Evolutionary conservation across 2,797 vertebrate species (phyloP).

Genomic region (Gallirallus australis): DNA sequence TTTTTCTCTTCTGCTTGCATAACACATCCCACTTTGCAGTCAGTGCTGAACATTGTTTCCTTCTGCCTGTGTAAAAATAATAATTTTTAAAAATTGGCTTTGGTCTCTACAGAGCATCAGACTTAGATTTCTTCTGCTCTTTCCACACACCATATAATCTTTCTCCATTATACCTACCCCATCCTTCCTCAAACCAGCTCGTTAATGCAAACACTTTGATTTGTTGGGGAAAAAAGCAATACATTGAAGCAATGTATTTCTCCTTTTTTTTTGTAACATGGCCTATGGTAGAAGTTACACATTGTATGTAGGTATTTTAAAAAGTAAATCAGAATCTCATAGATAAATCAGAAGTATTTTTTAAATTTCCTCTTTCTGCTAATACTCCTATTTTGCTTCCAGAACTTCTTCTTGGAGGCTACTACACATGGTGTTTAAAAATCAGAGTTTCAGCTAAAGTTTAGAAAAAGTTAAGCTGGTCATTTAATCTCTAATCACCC

Average conservation of each 20-base stretch:
- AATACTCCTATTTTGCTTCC: neutral
- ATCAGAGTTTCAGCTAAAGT: neutral
- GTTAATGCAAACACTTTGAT: neutral
- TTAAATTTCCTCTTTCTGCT: neutral
- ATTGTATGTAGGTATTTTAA: neutral
- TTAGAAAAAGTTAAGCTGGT: neutral
- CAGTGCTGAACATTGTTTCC: neutral
- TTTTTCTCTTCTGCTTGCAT: neutral
- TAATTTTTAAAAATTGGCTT: neutral
- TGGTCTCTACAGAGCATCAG: neutral
- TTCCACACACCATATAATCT: neutral
- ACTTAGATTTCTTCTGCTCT: neutral
- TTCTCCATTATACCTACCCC: neutral
- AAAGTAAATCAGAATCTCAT: neutral
- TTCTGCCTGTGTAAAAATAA: neutral
- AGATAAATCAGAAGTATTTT: neutral
- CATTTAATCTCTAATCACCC: conserved; percentile 16
- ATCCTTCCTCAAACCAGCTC: neutral
- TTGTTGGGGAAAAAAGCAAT: neutral
- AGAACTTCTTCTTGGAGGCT: neutral
- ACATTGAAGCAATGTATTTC: neutral
- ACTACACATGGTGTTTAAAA: neutral
- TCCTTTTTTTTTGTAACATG: neutral
- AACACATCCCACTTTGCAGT: neutral
- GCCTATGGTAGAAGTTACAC: neutral